These are phyloP conservation scores for Entomyzon cyanotis DNA, from an alignment of 2,113 vertebrate genomes.

Conservation along the genomic window DNA sequence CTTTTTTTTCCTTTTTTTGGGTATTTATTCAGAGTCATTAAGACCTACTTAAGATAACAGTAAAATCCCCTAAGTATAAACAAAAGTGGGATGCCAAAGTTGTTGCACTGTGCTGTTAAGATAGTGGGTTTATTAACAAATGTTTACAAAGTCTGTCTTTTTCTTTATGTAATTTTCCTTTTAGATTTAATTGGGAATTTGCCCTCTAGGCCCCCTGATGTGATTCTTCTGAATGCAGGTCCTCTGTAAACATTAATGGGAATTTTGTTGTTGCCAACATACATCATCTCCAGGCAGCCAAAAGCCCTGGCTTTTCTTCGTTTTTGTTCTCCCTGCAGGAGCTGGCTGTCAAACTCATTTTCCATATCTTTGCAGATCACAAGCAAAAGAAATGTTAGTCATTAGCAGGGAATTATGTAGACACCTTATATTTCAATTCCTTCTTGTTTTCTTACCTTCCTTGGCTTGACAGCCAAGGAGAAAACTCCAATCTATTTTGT, in stretches of 20 bases:
- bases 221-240: background rate
- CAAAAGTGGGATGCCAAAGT: background rate
- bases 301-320: background rate
- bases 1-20: no score
- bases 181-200: background rate
- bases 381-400: background rate
- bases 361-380: background rate
- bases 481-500: background rate
- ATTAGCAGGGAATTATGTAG: background rate
- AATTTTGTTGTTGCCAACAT: background rate
- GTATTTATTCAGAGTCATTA: background rate
- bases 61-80: background rate
- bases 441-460: background rate
- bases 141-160: background rate
- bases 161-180: background rate
- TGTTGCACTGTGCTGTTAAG: background rate
- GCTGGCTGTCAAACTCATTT: background rate
- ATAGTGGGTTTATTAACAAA: background rate
- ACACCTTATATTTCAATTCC: background rate
- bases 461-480: background rate
- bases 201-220: background rate
- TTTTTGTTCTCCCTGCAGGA: background rate
- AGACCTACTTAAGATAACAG: background rate
- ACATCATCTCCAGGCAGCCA: background rate
- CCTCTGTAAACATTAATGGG: background rate